These are phyloP conservation scores for Spondyliosoma cantharus DNA, from an alignment of 2,797 vertebrate genomes.

Conservation along the genomic window DNA sequence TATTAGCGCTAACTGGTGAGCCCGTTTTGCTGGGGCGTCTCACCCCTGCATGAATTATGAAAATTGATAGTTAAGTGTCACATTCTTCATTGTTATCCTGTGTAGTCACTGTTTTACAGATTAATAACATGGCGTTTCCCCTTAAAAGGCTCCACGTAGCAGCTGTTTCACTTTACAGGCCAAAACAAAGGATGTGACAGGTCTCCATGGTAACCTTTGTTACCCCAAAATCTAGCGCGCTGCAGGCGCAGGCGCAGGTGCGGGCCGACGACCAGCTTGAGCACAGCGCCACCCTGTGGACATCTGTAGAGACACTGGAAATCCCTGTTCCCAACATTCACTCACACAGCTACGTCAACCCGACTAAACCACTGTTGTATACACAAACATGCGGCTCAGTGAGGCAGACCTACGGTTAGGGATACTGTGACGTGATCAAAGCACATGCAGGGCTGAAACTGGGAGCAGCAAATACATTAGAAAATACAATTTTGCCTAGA, in stretches of 20 bases:
- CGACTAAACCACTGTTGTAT: background rate
- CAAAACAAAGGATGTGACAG: slow-evolving; percentile 77
- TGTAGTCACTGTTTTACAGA: slow-evolving; percentile 7
- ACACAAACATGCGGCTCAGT: background rate
- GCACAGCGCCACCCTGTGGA: slow-evolving; percentile 64
- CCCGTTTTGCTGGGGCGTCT: background rate
- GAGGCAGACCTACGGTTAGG: background rate
- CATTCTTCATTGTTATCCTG: background rate
- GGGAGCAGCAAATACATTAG: no score
- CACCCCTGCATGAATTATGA: background rate
- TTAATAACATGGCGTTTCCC: background rate
- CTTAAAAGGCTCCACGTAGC: slow-evolving; percentile 1
- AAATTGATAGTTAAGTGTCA: background rate
- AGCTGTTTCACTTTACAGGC: slow-evolving; percentile 35
- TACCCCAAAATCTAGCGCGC: slow-evolving; percentile 63
- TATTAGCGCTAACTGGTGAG: slow-evolving; percentile 8
- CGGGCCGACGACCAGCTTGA: background rate
- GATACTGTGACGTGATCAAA: no score
- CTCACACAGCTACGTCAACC: no score
- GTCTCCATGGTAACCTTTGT: slow-evolving; percentile 86
- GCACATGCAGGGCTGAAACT: background rate
- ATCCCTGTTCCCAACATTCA: background rate
- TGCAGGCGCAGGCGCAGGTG: no score
- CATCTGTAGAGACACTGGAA: background rate
- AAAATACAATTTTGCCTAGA: background rate